phyloP scores from a whole-genome alignment of 1,140 invertebrate species.

The Zelostemma sp. region DNA sequence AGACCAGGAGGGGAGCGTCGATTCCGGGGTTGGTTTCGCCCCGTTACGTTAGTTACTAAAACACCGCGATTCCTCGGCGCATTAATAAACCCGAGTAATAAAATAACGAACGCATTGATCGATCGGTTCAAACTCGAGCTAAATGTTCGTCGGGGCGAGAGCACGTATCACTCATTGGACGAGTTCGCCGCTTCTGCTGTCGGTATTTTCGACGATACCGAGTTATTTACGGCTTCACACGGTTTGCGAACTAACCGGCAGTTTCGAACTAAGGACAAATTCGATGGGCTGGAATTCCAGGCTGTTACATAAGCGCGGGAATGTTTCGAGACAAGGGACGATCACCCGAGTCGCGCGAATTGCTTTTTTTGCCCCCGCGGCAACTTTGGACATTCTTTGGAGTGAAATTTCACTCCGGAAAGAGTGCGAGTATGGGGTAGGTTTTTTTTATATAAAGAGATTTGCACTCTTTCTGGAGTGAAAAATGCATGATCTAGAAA shows the following conservation, averaged over 20 bases:
- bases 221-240: slow-evolving; percentile 38
- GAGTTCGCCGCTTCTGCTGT: slow-evolving; percentile 13
- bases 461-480: too few species aligned
- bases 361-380: too few species aligned
- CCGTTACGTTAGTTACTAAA: slow-evolving; percentile 11
- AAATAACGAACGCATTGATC: slow-evolving; percentile 13
- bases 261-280: slow-evolving; percentile 35
- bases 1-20: slow-evolving; percentile 18
- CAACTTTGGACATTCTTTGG: too few species aligned
- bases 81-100: slow-evolving; percentile 25
- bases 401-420: too few species aligned
- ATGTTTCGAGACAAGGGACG: too few species aligned
- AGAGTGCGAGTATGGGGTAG: too few species aligned
- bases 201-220: slow-evolving; percentile 37
- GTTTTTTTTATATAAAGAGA: too few species aligned
- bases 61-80: slow-evolving; percentile 17
- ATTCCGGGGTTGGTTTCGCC: slow-evolving; percentile 2
- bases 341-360: too few species aligned
- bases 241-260: slow-evolving; percentile 12
- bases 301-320: neutral
- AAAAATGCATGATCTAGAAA: too few species aligned
- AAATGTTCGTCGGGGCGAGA: slow-evolving; percentile 30
- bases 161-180: slow-evolving; percentile 28
- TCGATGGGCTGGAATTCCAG: slow-evolving; percentile 16
- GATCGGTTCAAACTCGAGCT: slow-evolving; percentile 44